These are phyloP conservation scores for Spatula clypeata DNA, from an alignment of 2,797 vertebrate species.

Conservation along the genomic window DNA sequence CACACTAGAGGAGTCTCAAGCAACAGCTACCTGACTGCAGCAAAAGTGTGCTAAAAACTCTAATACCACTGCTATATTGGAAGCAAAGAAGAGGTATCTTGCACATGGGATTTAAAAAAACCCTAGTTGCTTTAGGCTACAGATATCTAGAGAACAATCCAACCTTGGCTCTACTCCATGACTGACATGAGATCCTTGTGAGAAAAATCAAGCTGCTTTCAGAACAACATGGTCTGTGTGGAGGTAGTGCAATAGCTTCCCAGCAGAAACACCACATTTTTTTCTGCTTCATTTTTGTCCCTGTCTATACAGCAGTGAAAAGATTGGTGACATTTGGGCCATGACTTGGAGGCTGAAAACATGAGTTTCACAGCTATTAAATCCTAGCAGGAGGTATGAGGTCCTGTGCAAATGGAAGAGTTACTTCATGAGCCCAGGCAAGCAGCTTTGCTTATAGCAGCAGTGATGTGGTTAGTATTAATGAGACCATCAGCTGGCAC, in stretches of 20 bases:
- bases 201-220: neutral
- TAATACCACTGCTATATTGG: neutral
- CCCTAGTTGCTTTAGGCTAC: neutral
- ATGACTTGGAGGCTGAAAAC: neutral
- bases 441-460: neutral
- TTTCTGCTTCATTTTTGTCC: neutral
- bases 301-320: neutral
- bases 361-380: slow-evolving; percentile 37
- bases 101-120: neutral
- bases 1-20: neutral
- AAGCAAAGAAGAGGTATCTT: neutral
- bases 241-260: neutral
- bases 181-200: neutral
- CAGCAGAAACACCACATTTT: neutral
- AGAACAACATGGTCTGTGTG: neutral
- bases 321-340: neutral
- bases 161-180: neutral
- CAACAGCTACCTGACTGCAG: neutral
- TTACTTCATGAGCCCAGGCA: neutral
- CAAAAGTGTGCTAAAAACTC: neutral
- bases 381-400: neutral
- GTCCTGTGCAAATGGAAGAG: neutral
- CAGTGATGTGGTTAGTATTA: neutral
- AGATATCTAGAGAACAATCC: neutral
- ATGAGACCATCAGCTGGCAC: neutral